Evolutionary conservation across 1,140 invertebrate genomes (phyloP).

Genomic region (Pygmarrhopalites habei): DNA sequence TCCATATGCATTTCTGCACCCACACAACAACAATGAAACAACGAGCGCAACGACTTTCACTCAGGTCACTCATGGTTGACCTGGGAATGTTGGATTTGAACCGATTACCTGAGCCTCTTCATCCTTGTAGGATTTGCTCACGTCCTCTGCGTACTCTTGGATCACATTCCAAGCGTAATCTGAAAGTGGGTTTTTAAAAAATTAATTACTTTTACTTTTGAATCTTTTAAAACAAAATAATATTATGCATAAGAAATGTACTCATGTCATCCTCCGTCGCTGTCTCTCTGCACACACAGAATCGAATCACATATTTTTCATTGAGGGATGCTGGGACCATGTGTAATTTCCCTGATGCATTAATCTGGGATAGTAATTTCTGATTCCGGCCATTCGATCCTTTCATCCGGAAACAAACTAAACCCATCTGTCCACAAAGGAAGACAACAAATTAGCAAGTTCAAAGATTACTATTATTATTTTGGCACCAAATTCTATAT

Average conservation of each 20-base stretch:
- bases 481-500: too few species aligned
- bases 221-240: constrained; percentile 1
- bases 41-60: too few species aligned
- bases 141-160: constrained; percentile 69
- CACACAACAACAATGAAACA: too few species aligned
- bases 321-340: constrained; percentile 93
- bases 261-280: constrained; percentile 80
- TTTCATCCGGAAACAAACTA: constrained; percentile 76
- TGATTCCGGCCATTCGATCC: constrained; percentile 87
- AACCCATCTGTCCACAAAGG: constrained; percentile 56
- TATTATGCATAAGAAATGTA: constrained; percentile 46
- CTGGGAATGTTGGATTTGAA: neutral
- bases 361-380: constrained; percentile 85
- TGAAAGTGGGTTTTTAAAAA: too few species aligned
- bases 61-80: neutral
- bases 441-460: too few species aligned
- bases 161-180: constrained; percentile 87
- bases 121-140: constrained; percentile 57
- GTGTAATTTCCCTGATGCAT: constrained; percentile 91
- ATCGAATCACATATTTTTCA: constrained; percentile 85
- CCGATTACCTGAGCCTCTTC: constrained; percentile 32
- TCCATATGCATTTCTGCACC: too few species aligned
- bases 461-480: too few species aligned
- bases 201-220: constrained; percentile 22
- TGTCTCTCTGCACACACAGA: constrained; percentile 89